Conservation (phyloP, 2,113 vertebrate species). For the Sorex fumeus region DNA sequence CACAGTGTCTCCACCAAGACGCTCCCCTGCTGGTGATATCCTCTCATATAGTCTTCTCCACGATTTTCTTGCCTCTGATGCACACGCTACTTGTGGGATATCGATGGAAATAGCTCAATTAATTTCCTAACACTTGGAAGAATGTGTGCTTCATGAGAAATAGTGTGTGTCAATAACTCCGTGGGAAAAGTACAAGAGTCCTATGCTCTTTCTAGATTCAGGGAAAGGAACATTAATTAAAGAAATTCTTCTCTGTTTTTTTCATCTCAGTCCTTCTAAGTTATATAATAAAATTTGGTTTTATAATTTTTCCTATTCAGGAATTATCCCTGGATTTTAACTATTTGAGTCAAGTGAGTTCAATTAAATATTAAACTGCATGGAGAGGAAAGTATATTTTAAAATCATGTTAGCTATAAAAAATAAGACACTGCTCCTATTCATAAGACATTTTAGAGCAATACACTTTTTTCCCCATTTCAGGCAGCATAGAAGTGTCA, state of each 20-base stretch:
- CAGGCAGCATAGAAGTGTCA: neutral
- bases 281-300: conserved; percentile 26
- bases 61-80: neutral
- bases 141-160: conserved; percentile 13
- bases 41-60: neutral
- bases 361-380: conserved; percentile 31
- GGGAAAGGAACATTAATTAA: conserved; percentile 45
- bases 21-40: neutral
- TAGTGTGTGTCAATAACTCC: neutral
- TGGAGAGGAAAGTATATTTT: neutral
- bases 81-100: neutral
- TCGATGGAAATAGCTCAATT: neutral
- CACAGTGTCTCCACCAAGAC: neutral
- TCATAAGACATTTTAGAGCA: conserved; percentile 1
- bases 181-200: neutral
- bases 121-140: conserved; percentile 28
- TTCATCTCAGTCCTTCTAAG: neutral
- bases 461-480: neutral
- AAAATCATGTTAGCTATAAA: neutral
- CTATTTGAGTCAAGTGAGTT: conserved; percentile 44
- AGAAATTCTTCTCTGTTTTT: conserved; percentile 15
- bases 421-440: conserved; percentile 28
- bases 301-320: conserved; percentile 11
- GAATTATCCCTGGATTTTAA: conserved; percentile 1
- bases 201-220: neutral